phyloP scores from a whole-genome alignment of 2,113 vertebrate genomes.

The Dryoscopus gambensis region DNA sequence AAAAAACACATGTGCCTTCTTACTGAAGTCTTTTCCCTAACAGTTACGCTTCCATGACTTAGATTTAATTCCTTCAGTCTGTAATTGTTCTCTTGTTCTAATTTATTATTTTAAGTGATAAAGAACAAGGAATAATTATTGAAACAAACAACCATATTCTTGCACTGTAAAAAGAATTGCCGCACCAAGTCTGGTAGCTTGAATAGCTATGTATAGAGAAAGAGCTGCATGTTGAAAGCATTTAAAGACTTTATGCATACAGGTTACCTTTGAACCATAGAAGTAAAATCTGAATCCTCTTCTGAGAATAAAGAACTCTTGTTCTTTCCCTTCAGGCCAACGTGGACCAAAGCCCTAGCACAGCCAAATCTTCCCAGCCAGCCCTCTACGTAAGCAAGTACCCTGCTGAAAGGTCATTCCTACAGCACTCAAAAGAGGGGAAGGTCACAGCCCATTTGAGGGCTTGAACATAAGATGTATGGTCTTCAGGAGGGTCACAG shows the following conservation, averaged over 20 bases:
- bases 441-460: constrained; percentile 26
- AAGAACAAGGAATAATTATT: not conserved
- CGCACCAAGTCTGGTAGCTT: not conserved
- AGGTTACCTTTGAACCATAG: not conserved
- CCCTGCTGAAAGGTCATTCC: constrained; percentile 50
- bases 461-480: constrained; percentile 54
- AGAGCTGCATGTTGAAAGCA: not conserved
- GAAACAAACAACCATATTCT: not conserved
- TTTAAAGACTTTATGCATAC: not conserved
- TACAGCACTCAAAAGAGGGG: not conserved
- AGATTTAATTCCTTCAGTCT: not conserved
- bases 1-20: not conserved
- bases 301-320: constrained; percentile 35
- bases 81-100: not conserved
- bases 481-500: constrained; percentile 29
- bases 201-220: not conserved
- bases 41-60: not conserved
- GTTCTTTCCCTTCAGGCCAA: not conserved
- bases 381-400: not conserved
- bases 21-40: not conserved
- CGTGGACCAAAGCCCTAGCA: not conserved
- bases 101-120: not conserved
- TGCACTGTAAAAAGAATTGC: not conserved
- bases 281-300: constrained; percentile 34
- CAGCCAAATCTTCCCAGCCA: not conserved